phyloP scores from a whole-genome alignment of 2,113 vertebrate genomes.

The Upupa epops region DNA sequence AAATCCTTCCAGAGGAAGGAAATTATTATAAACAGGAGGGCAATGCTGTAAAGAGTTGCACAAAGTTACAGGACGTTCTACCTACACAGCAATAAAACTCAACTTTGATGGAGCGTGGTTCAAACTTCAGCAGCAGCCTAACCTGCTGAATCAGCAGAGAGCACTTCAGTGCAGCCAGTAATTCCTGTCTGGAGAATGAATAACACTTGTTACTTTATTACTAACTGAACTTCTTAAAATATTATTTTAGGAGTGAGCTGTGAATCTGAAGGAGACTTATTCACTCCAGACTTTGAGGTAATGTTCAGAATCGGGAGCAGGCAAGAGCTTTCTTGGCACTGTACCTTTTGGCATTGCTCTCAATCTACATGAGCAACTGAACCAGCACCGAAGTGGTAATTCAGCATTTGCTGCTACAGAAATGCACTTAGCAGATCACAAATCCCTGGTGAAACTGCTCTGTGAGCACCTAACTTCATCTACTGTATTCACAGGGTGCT shows the following conservation, averaged over 20 bases:
- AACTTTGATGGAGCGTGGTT: neutral
- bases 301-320: neutral
- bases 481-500: neutral
- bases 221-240: constrained; percentile 34
- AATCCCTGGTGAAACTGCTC: neutral
- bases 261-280: neutral
- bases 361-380: constrained; percentile 12
- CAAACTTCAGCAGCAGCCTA: neutral
- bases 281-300: constrained; percentile 15
- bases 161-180: neutral
- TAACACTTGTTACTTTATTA: constrained; percentile 26
- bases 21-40: constrained; percentile 9
- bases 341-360: neutral
- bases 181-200: constrained; percentile 15
- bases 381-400: constrained; percentile 43
- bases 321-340: neutral
- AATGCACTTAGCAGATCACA: constrained; percentile 30
- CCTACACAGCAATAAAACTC: constrained; percentile 20
- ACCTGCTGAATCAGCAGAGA: constrained; percentile 58
- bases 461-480: neutral
- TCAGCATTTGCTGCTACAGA: constrained; percentile 52
- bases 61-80: neutral
- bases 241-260: constrained; percentile 43
- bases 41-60: neutral
- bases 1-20: neutral